phyloP scores from a whole-genome alignment of 2,888 invertebrate species.

The Liopterus haemorrhoidalis region DNA sequence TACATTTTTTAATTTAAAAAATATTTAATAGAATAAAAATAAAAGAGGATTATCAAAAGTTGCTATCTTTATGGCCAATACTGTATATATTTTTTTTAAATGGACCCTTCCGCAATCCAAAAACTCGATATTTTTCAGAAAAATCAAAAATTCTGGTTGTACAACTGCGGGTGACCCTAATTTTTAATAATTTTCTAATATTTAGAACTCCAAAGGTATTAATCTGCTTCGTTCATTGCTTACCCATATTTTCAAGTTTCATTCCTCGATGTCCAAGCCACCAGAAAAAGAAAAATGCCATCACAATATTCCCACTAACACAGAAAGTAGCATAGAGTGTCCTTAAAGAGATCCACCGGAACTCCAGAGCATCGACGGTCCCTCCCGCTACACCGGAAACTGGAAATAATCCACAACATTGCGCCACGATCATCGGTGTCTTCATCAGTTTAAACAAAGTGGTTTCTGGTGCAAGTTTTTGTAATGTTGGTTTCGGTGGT shows the following conservation, averaged over 20 bases:
- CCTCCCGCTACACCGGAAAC: constrained; percentile 21
- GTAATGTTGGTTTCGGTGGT: not conserved
- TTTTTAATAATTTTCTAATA: not conserved
- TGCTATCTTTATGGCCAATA: too few species aligned
- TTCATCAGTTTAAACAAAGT: constrained; percentile 3
- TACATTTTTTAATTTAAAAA: too few species aligned
- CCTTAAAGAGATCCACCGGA: constrained; percentile 22
- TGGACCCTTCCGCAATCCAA: too few species aligned
- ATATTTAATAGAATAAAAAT: too few species aligned
- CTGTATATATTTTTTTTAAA: too few species aligned
- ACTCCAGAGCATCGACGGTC: constrained; percentile 15
- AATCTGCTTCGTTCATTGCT: not conserved
- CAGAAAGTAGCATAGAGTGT: constrained; percentile 15
- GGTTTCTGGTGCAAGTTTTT: not conserved
- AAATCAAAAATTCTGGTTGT: too few species aligned
- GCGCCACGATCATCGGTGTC: constrained; percentile 24
- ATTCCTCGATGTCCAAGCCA: constrained; percentile 15
- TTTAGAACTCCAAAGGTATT: not conserved
- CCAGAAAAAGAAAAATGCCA: constrained; percentile 18
- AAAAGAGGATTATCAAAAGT: too few species aligned
- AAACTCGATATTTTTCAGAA: too few species aligned
- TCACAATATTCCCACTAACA: constrained; percentile 14
- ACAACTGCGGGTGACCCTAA: too few species aligned
- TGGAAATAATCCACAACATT: constrained; percentile 28
- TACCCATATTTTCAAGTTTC: constrained; percentile 14